Conservation (phyloP, 2,113 vertebrate genomes). For the Craseonycteris thonglongyai region DNA sequence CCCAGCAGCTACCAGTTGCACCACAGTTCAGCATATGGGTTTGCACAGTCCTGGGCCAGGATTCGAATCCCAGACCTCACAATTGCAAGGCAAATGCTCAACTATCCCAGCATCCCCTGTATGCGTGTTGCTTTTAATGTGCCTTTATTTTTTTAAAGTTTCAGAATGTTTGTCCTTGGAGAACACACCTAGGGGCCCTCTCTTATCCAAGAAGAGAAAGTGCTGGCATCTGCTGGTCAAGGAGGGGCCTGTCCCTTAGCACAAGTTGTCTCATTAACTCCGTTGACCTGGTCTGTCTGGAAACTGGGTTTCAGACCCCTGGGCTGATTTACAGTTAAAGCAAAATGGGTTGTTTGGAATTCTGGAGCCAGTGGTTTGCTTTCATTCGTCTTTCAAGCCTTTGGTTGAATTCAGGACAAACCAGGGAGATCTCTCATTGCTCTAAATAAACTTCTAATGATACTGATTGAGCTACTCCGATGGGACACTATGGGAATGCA, state of each 20-base stretch:
- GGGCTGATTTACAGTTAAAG: slow-evolving; percentile 42
- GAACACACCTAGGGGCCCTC: neutral
- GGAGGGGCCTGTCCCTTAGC: neutral
- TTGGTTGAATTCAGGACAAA: slow-evolving; percentile 37
- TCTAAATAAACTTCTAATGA: slow-evolving; percentile 36
- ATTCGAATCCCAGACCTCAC: no score
- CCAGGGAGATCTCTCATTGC: slow-evolving; percentile 32
- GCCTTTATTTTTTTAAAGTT: neutral
- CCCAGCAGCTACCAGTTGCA: no score
- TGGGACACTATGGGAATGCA: neutral
- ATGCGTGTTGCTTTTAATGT: neutral
- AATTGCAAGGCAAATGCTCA: no score
- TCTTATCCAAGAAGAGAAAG: slow-evolving; percentile 53
- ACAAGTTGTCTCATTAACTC: neutral
- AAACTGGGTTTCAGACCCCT: slow-evolving; percentile 50
- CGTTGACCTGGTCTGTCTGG: neutral
- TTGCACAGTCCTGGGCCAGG: no score
- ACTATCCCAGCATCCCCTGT: no score
- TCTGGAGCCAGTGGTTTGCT: slow-evolving; percentile 43
- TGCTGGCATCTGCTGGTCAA: slow-evolving; percentile 78
- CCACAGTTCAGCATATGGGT: no score
- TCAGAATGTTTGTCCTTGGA: neutral
- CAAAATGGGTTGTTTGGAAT: slow-evolving; percentile 45
- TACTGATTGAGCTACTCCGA: neutral
- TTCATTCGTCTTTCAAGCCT: slow-evolving; percentile 57